These are phyloP conservation scores for Rafetus swinhoei DNA, from an alignment of 2,113 vertebrate species.

Conservation along the genomic window DNA sequence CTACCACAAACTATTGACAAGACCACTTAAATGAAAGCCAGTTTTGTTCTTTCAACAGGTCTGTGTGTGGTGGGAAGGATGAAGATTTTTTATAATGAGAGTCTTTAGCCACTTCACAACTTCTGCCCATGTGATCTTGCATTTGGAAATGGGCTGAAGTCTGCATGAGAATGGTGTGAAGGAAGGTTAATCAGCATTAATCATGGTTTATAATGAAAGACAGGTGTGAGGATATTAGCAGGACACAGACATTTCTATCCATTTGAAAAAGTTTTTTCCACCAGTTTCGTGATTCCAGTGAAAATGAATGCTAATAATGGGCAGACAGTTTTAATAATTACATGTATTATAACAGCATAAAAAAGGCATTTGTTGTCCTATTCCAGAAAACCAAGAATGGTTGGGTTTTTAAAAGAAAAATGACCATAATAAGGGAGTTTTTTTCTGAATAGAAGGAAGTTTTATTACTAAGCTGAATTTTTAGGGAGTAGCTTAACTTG, in stretches of 20 bases:
- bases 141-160: neutral
- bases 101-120: rapidly evolving
- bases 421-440: no score
- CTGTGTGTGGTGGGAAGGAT: no score
- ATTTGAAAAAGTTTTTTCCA: neutral
- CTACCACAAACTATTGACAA: neutral
- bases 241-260: neutral
- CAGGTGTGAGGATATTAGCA: rapidly evolving
- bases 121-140: neutral
- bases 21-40: neutral
- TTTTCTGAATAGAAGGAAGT: no score
- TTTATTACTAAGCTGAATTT: no score
- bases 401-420: neutral
- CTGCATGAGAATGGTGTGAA: neutral
- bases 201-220: rapidly evolving
- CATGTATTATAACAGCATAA: rapidly evolving
- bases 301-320: neutral
- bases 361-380: rapidly evolving
- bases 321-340: neutral
- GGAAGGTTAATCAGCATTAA: neutral
- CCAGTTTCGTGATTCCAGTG: neutral
- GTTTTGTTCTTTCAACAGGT: neutral
- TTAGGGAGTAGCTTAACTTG: no score
- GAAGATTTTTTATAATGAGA: neutral
- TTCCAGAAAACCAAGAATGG: neutral